Base-by-base conservation (phyloP, 2,113 vertebrate genomes). In the Oncorhynchus keta region DNA sequence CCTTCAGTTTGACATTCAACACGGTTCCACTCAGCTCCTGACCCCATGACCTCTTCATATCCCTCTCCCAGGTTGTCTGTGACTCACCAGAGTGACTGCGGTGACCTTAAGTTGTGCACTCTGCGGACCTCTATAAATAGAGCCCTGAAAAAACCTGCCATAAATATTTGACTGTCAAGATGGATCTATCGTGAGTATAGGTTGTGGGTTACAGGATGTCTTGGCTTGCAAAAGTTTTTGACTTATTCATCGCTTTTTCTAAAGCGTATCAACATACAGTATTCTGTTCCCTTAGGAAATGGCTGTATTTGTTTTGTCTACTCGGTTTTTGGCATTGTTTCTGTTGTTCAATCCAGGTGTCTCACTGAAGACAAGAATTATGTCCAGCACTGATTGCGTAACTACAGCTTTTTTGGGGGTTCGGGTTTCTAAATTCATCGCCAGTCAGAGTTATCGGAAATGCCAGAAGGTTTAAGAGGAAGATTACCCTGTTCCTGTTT, bases 1-100 rank as follows among this genome's bases (percentile, higher is more conserved):
- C 2, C 76, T 76, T 89, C 78, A 79, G 79, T 86, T 92, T 92
- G 87, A 89, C 87, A 91, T 90, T 92, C 90, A 86, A 80, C 72
- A 85, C 49, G 70, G 77, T 77, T 87, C 28, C 4, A 55, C 80
- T 80, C 39, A 26, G 73, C 79, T 80, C 14, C 24, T 71, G 70
- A 78, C 77, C 64, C 68, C 66, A 28, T 82, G 80, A 71, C 73
- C 67, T 67, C 55, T 77, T 57, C 39, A 26, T 28, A 81, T 81
- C 75, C 74, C 59, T 62, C 73, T 86, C 81, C 83, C 73, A 82
- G 76, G 72, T 78, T 64, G 48, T 55, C 45, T n/a, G 69, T 72
- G 84, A 79, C 82, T 89, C 82, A 64, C 49, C 35, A 12, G 70
- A 70, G 39, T 65, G 49, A 62, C 66, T 75, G 76, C 51, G 4